A percentile compares a stretch with the other conserved stretches of the same genome.
These are phyloP conservation scores for Varanus komodoensis DNA, from an alignment of 2,113 vertebrate genomes.

Conservation along the genomic window DNA sequence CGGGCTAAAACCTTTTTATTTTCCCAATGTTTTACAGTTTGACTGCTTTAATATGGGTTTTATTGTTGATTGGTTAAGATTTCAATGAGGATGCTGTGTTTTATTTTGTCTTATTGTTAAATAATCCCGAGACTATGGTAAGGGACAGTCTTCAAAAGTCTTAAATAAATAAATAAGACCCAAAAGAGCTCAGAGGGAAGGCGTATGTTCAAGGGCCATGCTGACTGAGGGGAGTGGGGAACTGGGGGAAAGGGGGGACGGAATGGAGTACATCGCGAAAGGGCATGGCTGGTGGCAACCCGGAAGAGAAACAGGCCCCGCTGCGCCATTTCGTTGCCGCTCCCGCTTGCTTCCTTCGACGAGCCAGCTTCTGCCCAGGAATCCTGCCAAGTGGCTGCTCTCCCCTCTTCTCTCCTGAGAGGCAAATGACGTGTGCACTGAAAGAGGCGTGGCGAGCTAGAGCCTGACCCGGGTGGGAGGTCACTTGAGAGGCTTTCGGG, in stretches of 20 bases:
- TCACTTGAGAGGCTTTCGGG: slow-evolving; percentile 26
- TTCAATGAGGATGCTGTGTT: no score
- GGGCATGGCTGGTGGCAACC: neutral
- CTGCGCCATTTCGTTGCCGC: neutral
- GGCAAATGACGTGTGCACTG: neutral
- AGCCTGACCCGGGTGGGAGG: neutral
- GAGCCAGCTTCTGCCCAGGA: neutral
- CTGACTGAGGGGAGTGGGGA: neutral
- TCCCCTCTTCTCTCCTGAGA: neutral
- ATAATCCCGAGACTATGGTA: no score
- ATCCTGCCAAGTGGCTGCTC: neutral
- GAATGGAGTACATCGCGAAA: neutral
- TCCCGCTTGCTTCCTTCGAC: neutral
- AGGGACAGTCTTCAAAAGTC: no score
- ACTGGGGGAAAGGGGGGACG: neutral
- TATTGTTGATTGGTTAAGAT: no score
- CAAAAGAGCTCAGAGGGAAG: neutral
- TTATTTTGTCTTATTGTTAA: no score
- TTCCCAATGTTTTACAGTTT: no score
- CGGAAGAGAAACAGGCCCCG: neutral
- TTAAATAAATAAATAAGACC: neutral
- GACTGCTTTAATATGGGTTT: no score
- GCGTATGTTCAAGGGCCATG: neutral
- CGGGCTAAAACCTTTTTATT: no score
- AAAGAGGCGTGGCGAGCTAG: neutral